A percentile compares a stretch with the other conserved stretches of the same genome.
Conservation (phyloP, 2,797 vertebrate genomes). For the Rachycentron canadum region DNA sequence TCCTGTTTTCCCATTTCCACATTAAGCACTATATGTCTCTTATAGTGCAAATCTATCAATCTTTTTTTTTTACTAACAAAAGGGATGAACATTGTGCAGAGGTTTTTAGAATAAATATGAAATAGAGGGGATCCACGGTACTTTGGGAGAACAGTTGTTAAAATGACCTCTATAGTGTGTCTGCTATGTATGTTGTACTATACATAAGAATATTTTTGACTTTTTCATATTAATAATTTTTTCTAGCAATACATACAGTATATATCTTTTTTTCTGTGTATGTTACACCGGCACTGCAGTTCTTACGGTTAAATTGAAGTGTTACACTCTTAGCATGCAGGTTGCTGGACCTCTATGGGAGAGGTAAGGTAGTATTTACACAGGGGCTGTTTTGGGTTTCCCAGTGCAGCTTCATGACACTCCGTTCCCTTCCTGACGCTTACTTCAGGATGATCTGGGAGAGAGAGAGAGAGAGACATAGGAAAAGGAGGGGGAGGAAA, state of each 20-base stretch:
- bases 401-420: constrained; percentile 93
- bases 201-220: constrained; percentile 76
- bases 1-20: constrained; percentile 49
- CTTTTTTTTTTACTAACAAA: constrained; percentile 38
- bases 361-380: constrained; percentile 99
- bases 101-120: constrained; percentile 68
- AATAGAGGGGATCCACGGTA: constrained; percentile 61
- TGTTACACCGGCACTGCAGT: constrained; percentile 79
- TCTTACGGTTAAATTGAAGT: constrained; percentile 78
- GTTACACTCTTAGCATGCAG: constrained; percentile 92
- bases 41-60: constrained; percentile 65
- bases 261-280: constrained; percentile 64
- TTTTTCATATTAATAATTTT: constrained; percentile 73
- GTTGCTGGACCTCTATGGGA: constrained; percentile 97
- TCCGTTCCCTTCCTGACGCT: constrained; percentile 87
- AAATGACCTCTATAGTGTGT: constrained; percentile 72
- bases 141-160: constrained; percentile 64
- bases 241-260: constrained; percentile 78
- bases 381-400: constrained; percentile 93
- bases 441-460: constrained; percentile 99
- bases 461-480: constrained; percentile 30
- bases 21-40: constrained; percentile 49
- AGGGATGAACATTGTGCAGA: constrained; percentile 77
- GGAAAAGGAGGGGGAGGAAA: neutral
- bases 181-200: constrained; percentile 64